Conservation (phyloP, 2,888 invertebrate species). For the Noctua fimbriata region DNA sequence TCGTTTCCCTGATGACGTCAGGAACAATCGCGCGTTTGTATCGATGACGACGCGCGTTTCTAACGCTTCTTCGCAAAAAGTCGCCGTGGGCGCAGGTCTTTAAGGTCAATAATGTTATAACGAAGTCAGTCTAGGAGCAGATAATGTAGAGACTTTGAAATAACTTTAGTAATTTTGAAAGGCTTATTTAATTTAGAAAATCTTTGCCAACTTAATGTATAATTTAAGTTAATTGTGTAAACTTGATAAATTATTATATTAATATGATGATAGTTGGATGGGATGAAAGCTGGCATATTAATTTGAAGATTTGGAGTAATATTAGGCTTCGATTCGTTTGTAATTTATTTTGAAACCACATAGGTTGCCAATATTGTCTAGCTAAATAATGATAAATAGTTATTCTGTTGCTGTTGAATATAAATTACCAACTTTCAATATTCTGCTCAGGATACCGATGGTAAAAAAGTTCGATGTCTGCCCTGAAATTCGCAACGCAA, state of each 20-base stretch:
- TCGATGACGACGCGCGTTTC: background rate
- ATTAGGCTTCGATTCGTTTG: background rate
- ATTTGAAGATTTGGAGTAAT: background rate
- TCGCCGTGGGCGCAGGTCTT: background rate
- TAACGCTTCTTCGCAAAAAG: background rate
- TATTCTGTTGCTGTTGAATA: background rate
- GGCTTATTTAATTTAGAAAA: constrained; percentile 45
- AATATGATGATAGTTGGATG: background rate
- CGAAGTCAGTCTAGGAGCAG: constrained; percentile 11
- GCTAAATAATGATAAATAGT: background rate
- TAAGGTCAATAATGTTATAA: constrained; percentile 27
- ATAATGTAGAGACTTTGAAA: constrained; percentile 33
- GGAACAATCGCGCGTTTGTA: background rate
- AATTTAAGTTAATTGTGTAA: constrained; percentile 36
- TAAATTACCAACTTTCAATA: background rate
- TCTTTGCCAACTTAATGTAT: constrained; percentile 45
- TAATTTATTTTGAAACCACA: background rate
- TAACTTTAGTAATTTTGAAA: constrained; percentile 41
- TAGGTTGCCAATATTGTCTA: background rate
- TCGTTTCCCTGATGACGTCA: background rate
- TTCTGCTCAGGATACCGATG: background rate
- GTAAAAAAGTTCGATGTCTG: background rate
- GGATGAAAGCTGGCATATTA: constrained; percentile 1
- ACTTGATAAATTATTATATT: constrained; percentile 44
- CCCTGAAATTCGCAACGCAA: background rate